Evolutionary conservation across 2,888 invertebrate genomes (phyloP), one percentile per base, ranked within the genome.

Genomic region (Stenurella melanura): DNA sequence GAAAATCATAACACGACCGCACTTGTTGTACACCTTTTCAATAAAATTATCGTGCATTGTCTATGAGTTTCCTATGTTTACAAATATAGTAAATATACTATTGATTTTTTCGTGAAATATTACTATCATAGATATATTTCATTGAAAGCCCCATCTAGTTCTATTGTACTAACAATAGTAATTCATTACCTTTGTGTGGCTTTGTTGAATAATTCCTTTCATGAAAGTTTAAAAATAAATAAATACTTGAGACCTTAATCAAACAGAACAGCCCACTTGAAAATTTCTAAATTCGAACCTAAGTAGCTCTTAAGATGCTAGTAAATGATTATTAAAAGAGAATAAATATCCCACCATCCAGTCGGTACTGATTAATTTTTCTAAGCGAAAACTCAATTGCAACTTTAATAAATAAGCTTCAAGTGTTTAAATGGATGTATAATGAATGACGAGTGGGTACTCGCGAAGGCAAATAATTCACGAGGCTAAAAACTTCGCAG

Each of bases 401-500:
- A 57, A 30, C 57, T 69, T 70, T 60, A 42, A 77, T 76, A 79
- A 74, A 77, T 73, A 79, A 71, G 21, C 68, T 64, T 54, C 73
- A 70, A 74, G 76, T 73, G 76, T 30, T 79, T 75, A 61, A 78
- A 78, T 74, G 77, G 76, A 75, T 73, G 74, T 58, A 56, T 73
- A 78, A 80, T 78, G 75, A 78, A 74, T 64, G 21, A 60, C 73
- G 69, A 80, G 78, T 76, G 78, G 78, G 70, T 58, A 70, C 73
- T 80, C 73, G 66, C 54, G 67, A 61, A 30, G 63, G 72, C 57
- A 74, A 79, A 75, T n/a, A n/a, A n/a, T 74, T 71, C 60, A 42
- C 67, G 69, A 72, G 57, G 54, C 73, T 72, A 75, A 61, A 68
- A 69, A 76, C 74, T 77, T 75, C 75, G 70, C 74, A 66, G 70